phyloP scores from a whole-genome alignment of 2,888 invertebrate species.

The Tenthredo amoena region DNA sequence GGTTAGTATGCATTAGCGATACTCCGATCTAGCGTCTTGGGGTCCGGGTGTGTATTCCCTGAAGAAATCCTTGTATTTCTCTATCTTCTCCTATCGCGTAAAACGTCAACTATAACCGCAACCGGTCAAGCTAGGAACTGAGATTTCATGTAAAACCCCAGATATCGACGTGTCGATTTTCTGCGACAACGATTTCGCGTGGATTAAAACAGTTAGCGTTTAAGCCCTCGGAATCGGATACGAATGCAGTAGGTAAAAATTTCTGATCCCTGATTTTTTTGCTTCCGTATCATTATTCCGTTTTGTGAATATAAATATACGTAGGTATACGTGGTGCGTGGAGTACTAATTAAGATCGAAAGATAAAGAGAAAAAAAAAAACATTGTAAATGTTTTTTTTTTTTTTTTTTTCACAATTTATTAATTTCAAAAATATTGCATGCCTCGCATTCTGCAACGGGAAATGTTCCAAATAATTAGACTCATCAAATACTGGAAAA shows the following conservation, averaged over 20 bases:
- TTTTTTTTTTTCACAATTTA: background rate
- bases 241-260: too few species aligned
- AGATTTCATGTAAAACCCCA: conserved; percentile 11
- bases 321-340: background rate
- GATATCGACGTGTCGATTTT: background rate
- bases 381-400: background rate
- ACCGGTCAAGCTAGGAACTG: background rate
- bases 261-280: background rate
- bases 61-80: conserved; percentile 28
- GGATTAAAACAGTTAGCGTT: background rate
- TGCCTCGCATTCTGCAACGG: background rate
- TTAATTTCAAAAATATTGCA: conserved; percentile 1
- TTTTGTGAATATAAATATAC: background rate
- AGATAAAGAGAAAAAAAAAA: too few species aligned
- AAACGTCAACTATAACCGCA: conserved; percentile 42
- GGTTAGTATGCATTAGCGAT: conserved; percentile 41
- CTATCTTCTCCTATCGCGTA: conserved; percentile 5
- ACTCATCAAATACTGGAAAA: conserved; percentile 15
- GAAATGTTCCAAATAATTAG: conserved; percentile 13
- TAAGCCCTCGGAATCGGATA: background rate
- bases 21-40: conserved; percentile 26
- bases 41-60: conserved; percentile 1
- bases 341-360: background rate
- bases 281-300: background rate
- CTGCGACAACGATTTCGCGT: background rate